A percentile compares a stretch with the other conserved stretches of the same genome.
Conservation (phyloP, 1,140 invertebrate genomes). For the Bombus cullumanus region DNA sequence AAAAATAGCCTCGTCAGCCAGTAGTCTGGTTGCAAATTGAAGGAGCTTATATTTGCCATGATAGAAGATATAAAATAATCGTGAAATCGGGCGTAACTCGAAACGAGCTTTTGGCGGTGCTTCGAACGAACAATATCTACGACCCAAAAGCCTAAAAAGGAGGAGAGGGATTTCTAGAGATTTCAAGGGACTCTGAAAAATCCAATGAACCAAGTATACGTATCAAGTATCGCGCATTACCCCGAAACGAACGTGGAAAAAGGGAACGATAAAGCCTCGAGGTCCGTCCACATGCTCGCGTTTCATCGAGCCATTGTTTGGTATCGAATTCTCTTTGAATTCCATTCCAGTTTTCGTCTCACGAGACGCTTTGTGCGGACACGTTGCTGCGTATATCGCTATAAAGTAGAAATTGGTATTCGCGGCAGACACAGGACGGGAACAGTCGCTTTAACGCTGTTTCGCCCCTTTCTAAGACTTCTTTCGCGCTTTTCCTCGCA, state of each 20-base stretch:
- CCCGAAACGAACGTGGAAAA: background rate
- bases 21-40: too few species aligned
- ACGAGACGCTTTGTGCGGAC: background rate
- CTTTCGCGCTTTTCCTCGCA: background rate
- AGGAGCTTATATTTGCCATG: too few species aligned
- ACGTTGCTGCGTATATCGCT: background rate
- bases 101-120: too few species aligned
- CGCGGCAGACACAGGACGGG: background rate
- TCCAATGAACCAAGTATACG: background rate
- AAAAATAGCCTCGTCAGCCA: too few species aligned
- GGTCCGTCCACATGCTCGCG: background rate
- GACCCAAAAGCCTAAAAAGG: too few species aligned
- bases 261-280: background rate
- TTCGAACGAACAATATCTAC: too few species aligned
- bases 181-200: background rate
- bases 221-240: background rate
- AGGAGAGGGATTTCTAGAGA: background rate
- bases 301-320: background rate
- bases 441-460: background rate
- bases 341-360: background rate
- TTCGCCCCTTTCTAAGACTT: slow-evolving; percentile 2
- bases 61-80: too few species aligned
- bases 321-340: background rate
- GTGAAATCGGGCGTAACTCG: too few species aligned
- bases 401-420: background rate